Evolutionary conservation across 2,888 invertebrate genomes (phyloP).

Genomic region (Choristoneura rosaceana): DNA sequence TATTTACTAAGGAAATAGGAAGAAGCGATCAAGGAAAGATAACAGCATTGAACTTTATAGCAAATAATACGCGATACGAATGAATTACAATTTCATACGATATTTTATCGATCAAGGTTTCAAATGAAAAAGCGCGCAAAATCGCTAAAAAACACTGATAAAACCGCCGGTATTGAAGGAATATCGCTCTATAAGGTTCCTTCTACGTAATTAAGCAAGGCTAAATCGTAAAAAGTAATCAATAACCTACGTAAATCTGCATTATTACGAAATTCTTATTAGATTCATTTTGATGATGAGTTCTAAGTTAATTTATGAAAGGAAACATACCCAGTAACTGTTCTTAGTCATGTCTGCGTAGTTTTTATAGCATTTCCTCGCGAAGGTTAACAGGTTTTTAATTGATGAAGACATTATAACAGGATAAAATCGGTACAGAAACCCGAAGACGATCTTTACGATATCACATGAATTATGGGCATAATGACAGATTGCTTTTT

Average conservation of each 20-base stretch:
- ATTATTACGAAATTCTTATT: neutral
- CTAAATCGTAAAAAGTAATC: neutral
- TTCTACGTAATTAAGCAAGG: slow-evolving; percentile 11
- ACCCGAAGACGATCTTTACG: neutral
- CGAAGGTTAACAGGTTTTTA: slow-evolving; percentile 67
- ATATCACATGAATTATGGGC: neutral
- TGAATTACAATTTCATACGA: neutral
- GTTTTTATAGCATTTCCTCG: slow-evolving; percentile 62
- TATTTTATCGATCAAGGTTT: slow-evolving; percentile 14
- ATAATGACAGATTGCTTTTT: slow-evolving; percentile 46
- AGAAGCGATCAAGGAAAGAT: slow-evolving; percentile 15
- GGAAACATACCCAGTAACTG: slow-evolving; percentile 65
- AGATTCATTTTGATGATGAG: no score
- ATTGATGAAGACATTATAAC: slow-evolving; percentile 67
- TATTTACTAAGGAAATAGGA: slow-evolving; percentile 23
- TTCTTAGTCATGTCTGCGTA: slow-evolving; percentile 62
- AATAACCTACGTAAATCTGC: neutral
- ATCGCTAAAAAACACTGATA: slow-evolving; percentile 17
- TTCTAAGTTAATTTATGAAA: slow-evolving; percentile 27
- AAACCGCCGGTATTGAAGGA: slow-evolving; percentile 14
- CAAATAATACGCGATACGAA: neutral
- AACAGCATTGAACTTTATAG: neutral
- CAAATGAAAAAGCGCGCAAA: slow-evolving; percentile 1
- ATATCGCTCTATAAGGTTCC: neutral
- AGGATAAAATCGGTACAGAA: slow-evolving; percentile 30